Percentiles rank a stretch among this genome's conserved stretches.
Evolutionary conservation across 1,140 invertebrate species (phyloP).

Genomic region (Drosophila pachea): DNA sequence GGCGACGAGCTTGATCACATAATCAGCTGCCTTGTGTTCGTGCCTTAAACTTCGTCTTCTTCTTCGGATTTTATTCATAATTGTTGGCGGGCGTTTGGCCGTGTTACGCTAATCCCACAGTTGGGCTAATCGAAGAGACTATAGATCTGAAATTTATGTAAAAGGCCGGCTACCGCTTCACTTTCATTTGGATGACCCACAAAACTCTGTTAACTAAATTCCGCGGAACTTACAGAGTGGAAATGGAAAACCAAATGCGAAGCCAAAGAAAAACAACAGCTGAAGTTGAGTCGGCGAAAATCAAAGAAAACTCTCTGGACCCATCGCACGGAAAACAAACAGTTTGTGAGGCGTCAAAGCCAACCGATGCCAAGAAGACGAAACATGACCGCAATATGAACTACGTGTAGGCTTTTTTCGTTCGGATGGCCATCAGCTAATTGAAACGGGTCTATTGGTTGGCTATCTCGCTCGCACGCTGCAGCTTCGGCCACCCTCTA

Average conservation of each 20-base stretch:
- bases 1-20: constrained; percentile 35
- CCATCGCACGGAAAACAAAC: constrained; percentile 45
- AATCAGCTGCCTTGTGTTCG: constrained; percentile 55
- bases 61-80: constrained; percentile 11
- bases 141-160: constrained; percentile 9
- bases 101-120: constrained; percentile 46
- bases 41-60: constrained; percentile 12
- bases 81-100: not conserved
- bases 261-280: constrained; percentile 20
- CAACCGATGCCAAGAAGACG: constrained; percentile 36
- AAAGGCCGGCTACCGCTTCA: constrained; percentile 13
- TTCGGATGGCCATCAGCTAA: constrained; percentile 5
- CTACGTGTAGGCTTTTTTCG: constrained; percentile 24
- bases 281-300: constrained; percentile 36
- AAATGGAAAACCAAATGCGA: constrained; percentile 10
- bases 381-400: constrained; percentile 34
- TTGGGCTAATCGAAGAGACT: constrained; percentile 15
- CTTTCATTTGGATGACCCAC: constrained; percentile 28
- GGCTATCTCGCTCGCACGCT: too few relatives aligned
- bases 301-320: constrained; percentile 53
- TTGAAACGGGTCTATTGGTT: not conserved
- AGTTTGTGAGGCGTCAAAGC: constrained; percentile 55
- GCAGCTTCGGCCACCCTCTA: not conserved
- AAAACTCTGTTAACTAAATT: constrained; percentile 32
- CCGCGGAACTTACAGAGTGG: constrained; percentile 23